Conservation (phyloP, 2,797 vertebrate genomes). For the Parauchenoglanis ngamensis region DNA sequence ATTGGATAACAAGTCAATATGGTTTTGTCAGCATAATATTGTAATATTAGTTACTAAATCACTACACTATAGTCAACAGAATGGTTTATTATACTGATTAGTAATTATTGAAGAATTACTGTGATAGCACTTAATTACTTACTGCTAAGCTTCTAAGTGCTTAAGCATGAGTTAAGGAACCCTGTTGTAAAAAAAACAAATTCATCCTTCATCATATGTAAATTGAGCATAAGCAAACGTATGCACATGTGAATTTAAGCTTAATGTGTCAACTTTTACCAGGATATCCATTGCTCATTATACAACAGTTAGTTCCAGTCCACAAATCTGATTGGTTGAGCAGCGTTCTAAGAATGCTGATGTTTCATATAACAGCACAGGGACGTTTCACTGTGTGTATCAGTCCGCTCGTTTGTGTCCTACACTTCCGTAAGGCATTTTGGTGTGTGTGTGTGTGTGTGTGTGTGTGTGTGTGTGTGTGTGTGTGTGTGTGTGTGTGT, state of each 20-base stretch:
- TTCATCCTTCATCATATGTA: neutral
- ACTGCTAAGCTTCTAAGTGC: neutral
- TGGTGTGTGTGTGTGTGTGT: conserved; percentile 1
- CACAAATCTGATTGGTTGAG: too few species aligned
- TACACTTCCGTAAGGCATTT: too few species aligned
- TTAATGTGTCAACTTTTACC: neutral
- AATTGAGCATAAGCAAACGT: neutral
- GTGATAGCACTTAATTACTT: neutral
- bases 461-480: neutral
- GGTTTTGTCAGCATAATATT: neutral
- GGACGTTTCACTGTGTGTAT: too few species aligned
- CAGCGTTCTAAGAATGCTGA: too few species aligned
- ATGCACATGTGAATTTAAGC: neutral
- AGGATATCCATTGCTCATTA: too few species aligned
- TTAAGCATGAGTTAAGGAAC: neutral
- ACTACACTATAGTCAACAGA: neutral
- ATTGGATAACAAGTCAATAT: neutral
- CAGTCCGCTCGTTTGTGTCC: too few species aligned
- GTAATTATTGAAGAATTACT: neutral
- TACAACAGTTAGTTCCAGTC: too few species aligned
- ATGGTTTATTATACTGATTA: neutral
- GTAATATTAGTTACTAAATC: neutral
- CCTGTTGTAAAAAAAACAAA: neutral
- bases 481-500: conserved; percentile 7
- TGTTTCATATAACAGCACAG: too few species aligned